These are phyloP conservation scores for Diaprepes abbreviatus DNA, from an alignment of 2,888 invertebrate species.

Conservation along the genomic window DNA sequence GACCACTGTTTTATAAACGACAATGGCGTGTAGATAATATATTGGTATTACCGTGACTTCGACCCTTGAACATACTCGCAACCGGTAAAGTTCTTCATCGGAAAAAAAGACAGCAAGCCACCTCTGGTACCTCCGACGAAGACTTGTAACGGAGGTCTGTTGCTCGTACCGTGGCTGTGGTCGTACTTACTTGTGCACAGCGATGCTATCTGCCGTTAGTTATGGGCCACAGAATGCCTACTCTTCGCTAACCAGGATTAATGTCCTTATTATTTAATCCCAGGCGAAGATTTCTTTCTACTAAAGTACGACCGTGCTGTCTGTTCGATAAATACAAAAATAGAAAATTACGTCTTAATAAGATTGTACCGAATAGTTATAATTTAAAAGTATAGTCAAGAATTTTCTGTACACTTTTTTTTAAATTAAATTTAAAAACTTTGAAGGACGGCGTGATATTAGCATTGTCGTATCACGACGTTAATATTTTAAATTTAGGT, in stretches of 20 bases:
- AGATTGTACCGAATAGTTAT: no score
- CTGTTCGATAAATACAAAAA: constrained; percentile 35
- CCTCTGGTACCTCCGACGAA: constrained; percentile 47
- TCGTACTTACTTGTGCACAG: constrained; percentile 46
- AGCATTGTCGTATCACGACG: no score
- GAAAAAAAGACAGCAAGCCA: constrained; percentile 42
- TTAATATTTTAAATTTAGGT: no score
- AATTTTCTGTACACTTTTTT: no score
- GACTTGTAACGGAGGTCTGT: constrained; percentile 45
- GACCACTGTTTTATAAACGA: constrained; percentile 45
- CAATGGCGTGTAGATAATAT: constrained; percentile 47
- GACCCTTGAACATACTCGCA: constrained; percentile 40
- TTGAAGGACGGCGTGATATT: no score
- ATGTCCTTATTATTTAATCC: constrained; percentile 65
- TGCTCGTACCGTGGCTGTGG: constrained; percentile 38
- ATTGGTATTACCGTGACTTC: constrained; percentile 37
- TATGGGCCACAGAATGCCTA: constrained; percentile 65
- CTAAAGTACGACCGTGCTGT: constrained; percentile 37
- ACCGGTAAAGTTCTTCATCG: constrained; percentile 47
- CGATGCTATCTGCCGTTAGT: constrained; percentile 65
- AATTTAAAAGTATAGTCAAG: no score
- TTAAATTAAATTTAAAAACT: no score
- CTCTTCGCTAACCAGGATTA: constrained; percentile 64
- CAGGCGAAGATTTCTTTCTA: constrained; percentile 41
- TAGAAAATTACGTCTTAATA: constrained; percentile 28